Percentiles rank a stretch among this genome's conserved stretches.
Evolutionary conservation across 2,888 invertebrate genomes (phyloP).

Genomic region (Aromia moschata): DNA sequence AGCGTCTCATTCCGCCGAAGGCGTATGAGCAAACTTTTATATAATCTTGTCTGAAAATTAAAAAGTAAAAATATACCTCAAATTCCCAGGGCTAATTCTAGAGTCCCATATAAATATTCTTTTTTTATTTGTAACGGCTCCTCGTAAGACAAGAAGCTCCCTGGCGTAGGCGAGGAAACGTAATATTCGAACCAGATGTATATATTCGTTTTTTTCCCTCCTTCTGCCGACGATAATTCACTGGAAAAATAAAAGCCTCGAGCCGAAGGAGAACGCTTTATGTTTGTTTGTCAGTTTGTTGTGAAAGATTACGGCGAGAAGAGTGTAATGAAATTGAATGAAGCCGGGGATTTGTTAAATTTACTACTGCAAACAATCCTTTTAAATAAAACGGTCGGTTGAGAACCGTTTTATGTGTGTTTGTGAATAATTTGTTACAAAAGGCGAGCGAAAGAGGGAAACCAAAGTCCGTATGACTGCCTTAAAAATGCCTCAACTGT

Average conservation of each 20-base stretch:
- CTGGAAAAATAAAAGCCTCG: constrained; percentile 13
- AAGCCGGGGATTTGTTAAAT: constrained; percentile 26
- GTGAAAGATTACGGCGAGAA: constrained; percentile 24
- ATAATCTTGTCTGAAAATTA: too few species aligned
- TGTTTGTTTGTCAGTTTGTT: constrained; percentile 27
- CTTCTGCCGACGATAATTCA: constrained; percentile 11
- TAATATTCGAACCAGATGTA: neutral
- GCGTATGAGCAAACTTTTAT: too few species aligned
- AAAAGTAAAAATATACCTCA: too few species aligned
- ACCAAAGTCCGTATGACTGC: too few species aligned
- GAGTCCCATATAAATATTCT: too few species aligned
- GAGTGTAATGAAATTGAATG: constrained; percentile 25
- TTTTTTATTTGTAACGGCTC: too few species aligned
- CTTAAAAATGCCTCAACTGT: too few species aligned
- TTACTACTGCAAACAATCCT: constrained; percentile 24
- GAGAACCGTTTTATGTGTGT: constrained; percentile 16
- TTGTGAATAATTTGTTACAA: constrained; percentile 14
- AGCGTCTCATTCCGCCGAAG: too few species aligned
- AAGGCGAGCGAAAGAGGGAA: constrained; percentile 5
- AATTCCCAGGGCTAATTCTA: too few species aligned
- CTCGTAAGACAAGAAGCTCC: too few species aligned
- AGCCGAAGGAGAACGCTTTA: constrained; percentile 16
- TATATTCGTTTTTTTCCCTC: neutral
- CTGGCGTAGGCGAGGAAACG: too few species aligned
- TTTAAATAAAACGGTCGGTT: constrained; percentile 19